A percentile compares a stretch with the other conserved stretches of the same genome.
Evolutionary conservation across 2,797 vertebrate genomes (phyloP).

Genomic region (Pantherophis vulpinus): DNA sequence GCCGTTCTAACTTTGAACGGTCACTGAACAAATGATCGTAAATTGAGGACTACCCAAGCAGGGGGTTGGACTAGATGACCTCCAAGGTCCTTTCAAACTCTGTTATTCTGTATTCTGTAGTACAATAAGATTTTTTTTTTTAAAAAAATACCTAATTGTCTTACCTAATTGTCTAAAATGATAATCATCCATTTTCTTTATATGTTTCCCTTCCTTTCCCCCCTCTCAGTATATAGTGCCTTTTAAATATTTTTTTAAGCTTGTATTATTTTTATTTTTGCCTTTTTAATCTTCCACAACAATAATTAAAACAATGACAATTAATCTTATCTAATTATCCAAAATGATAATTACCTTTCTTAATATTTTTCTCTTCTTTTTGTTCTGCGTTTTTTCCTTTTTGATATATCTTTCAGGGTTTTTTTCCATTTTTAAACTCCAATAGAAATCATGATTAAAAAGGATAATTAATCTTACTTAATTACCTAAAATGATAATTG

Average conservation of each 20-base stretch:
- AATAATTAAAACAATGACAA: neutral
- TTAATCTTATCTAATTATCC: neutral
- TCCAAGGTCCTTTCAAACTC: neutral
- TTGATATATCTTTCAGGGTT: neutral
- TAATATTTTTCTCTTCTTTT: neutral
- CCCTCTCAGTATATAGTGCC: accelerated
- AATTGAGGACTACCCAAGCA: neutral
- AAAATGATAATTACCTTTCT: neutral
- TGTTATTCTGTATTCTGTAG: neutral
- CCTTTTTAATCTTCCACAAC: neutral
- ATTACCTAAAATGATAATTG: neutral
- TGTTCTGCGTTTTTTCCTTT: neutral
- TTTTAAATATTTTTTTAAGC: too few species aligned
- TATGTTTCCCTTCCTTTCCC: neutral
- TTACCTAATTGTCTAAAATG: neutral
- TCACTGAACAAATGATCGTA: neutral
- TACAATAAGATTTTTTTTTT: neutral
- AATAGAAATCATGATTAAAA: neutral
- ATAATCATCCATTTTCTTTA: neutral
- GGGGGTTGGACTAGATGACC: neutral
- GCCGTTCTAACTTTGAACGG: neutral
- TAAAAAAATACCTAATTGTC: neutral
- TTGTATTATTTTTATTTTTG: neutral
- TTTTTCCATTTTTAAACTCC: neutral
- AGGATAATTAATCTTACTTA: neutral